Percentiles rank a stretch among this genome's conserved stretches.
These are phyloP conservation scores for Lipotes vexillifer DNA, from an alignment of 2,113 vertebrate genomes.

Conservation along the genomic window DNA sequence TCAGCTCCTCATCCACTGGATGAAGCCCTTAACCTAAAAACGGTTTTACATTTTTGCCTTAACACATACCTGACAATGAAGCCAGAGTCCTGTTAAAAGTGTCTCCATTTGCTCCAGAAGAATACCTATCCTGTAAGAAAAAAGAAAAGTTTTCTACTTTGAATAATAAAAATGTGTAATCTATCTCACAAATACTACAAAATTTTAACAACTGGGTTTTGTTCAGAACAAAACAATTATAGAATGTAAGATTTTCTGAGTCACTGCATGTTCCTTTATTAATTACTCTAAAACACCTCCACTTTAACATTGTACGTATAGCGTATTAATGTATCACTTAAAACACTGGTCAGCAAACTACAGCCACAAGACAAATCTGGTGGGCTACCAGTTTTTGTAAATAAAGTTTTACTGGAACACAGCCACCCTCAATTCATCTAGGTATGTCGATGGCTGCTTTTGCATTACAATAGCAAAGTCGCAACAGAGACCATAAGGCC, in stretches of 20 bases:
- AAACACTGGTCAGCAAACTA: neutral
- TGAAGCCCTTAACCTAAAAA: neutral
- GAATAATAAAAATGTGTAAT: neutral
- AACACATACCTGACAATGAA: conserved; percentile 70
- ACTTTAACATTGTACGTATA: neutral
- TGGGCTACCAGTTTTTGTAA: neutral
- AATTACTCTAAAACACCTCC: neutral
- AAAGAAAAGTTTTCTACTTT: neutral
- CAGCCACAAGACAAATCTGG: neutral
- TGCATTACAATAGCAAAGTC: neutral
- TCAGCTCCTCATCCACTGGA: neutral
- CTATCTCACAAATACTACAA: neutral
- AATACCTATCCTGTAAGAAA: conserved; percentile 63
- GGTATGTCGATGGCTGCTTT: neutral
- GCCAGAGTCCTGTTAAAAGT: conserved; percentile 26
- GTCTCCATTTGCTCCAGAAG: conserved; percentile 57
- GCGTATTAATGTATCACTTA: neutral
- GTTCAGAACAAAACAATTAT: neutral
- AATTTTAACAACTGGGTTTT: neutral
- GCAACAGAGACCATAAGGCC: neutral
- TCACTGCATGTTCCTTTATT: neutral
- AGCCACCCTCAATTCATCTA: neutral
- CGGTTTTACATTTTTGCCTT: neutral
- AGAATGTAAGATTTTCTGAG: neutral
- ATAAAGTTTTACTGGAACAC: neutral